These are phyloP conservation scores for Synergus laeviventris DNA, from an alignment of 2,888 invertebrate genomes.

Conservation along the genomic window DNA sequence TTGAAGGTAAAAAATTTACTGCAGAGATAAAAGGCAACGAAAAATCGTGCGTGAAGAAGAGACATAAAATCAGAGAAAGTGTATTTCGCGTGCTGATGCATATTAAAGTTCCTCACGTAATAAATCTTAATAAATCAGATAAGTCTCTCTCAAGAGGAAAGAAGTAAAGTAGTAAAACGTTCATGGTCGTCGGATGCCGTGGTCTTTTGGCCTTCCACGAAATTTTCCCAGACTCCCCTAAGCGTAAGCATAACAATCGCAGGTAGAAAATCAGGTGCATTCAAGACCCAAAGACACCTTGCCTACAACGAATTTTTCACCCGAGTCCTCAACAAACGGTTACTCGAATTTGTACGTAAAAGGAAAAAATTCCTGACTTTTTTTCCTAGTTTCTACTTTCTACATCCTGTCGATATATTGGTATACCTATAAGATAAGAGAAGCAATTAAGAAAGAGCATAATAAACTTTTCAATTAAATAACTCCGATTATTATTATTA, in stretches of 20 bases:
- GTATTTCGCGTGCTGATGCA: neutral
- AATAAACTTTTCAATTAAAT: neutral
- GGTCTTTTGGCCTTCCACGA: constrained; percentile 45
- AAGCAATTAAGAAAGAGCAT: too few relatives aligned
- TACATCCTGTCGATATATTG: neutral
- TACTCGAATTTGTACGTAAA: neutral
- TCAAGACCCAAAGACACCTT: constrained; percentile 47
- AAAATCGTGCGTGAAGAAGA: neutral
- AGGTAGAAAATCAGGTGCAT: constrained; percentile 59
- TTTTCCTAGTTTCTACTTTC: neutral
- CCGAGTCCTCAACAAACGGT: neutral
- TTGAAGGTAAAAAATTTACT: neutral
- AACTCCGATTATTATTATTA: neutral
- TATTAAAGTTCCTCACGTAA: neutral
- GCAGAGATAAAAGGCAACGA: neutral
- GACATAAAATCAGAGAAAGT: neutral
- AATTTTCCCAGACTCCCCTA: constrained; percentile 40
- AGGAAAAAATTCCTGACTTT: neutral
- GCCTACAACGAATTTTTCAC: constrained; percentile 54
- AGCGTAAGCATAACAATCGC: constrained; percentile 53
- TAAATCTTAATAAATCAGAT: neutral
- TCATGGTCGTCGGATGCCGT: neutral
- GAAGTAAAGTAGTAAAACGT: neutral
- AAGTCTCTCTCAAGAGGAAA: neutral
- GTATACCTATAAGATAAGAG: too few relatives aligned